Base-by-base conservation (phyloP, 2,888 invertebrate species). In the Drosophila kokeensis region DNA sequence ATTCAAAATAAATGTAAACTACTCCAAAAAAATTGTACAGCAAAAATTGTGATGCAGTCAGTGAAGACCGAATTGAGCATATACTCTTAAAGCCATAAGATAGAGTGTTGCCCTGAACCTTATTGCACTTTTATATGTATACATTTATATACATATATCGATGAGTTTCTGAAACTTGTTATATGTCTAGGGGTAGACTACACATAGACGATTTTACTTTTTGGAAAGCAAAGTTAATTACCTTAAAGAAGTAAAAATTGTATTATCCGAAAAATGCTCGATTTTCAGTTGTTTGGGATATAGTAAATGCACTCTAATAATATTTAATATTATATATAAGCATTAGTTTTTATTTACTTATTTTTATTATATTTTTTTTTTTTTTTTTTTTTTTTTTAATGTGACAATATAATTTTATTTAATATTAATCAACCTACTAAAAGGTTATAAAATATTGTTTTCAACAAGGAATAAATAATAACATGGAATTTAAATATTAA, bases 1-100 rank as follows among this genome's bases (percentile, higher is more conserved):
- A 58, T 55, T 27, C 38, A 15, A 53, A 69, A 49, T 53, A 45
- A 45, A 58, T 45, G 32, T 55, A 58, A 42, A 38, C 27, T 13
- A 13, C 2, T 40, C 18, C 7, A 24, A 13, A 45, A 45, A 53
- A 54, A 10, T 45, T 15, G 18, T 2, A 42, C n/a, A 32, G 2
- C 6, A 42, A 8, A 30, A n/a, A n/a, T 11, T 11, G 21, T 27
- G 5, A 30, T 8, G 6, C 10, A 15, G 4, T 36, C 13, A 15
- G 27, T 1, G n/a, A 15, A 36, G 3, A 59, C 29, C 60, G 63
- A 63, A 11, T 0, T 3, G 3, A 24, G n/a, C 2, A 53, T 49
- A 40, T 70, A 42, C 69, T 73, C 32, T 15, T 15, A 2, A 10
- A 34, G n/a, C 10, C 6, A 4, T 45, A 45, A 7, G 21, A 40